These are phyloP conservation scores for Festucalex cinctus DNA, from an alignment of 2,113 vertebrate species.

Conservation along the genomic window DNA sequence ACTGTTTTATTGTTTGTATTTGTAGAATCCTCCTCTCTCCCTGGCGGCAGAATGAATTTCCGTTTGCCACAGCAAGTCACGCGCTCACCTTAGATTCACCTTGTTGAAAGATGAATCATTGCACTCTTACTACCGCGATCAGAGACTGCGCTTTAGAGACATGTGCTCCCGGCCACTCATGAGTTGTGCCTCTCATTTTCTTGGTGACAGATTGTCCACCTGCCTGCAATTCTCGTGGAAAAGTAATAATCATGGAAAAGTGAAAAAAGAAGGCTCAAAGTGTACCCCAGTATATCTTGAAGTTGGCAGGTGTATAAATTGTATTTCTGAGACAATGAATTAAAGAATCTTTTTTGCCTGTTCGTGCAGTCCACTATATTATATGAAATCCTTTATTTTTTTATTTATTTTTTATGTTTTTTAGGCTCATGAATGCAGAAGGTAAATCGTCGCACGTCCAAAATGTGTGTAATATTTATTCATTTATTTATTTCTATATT, in stretches of 20 bases:
- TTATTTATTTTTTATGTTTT: no score
- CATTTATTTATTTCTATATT: no score
- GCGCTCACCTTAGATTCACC: conserved; percentile 32
- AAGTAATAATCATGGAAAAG: neutral
- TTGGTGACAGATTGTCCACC: neutral
- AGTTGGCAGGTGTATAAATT: no score
- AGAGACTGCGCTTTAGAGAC: conserved; percentile 1
- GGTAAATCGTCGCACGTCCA: no score
- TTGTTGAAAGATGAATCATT: conserved; percentile 9
- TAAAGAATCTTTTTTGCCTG: no score
- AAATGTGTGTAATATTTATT: no score
- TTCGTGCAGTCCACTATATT: no score
- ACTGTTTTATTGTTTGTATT: neutral
- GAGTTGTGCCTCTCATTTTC: neutral
- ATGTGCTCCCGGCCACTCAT: neutral
- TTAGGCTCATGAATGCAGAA: no score
- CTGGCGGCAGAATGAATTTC: conserved; percentile 29
- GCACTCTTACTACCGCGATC: conserved; percentile 9
- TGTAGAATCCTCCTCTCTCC: conserved; percentile 2
- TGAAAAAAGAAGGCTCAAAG: neutral
- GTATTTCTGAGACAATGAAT: no score
- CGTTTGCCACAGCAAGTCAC: conserved; percentile 16
- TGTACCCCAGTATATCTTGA: no score
- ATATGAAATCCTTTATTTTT: no score
- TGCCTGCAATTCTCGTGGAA: neutral